phyloP scores from a whole-genome alignment of 2,113 vertebrate genomes.

The Leucoraja erinaceus region DNA sequence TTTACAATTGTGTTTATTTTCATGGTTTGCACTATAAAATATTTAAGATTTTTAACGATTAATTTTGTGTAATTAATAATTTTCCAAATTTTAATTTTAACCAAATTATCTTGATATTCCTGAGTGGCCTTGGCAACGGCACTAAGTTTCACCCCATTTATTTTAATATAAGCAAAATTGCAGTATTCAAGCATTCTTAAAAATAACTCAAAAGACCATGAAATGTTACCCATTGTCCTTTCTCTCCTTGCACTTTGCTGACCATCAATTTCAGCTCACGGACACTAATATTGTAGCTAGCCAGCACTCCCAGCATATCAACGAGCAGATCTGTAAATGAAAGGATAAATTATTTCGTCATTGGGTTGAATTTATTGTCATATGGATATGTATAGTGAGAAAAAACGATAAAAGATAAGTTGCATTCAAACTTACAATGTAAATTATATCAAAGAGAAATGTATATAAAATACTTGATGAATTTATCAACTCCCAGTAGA shows the following conservation, averaged over 20 bases:
- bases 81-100: too few species aligned
- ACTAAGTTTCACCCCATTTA: background rate
- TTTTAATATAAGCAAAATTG: background rate
- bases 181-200: background rate
- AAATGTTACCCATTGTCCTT: constrained; percentile 85
- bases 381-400: too few species aligned
- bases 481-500: background rate
- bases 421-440: background rate
- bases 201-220: constrained; percentile 15
- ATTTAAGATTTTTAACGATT: too few species aligned
- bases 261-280: constrained; percentile 94
- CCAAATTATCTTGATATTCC: too few species aligned
- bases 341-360: background rate
- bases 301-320: constrained; percentile 91
- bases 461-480: background rate
- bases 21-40: too few species aligned
- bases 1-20: too few species aligned
- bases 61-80: too few species aligned
- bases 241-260: constrained; percentile 91
- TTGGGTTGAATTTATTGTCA: too few species aligned
- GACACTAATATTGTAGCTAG: constrained; percentile 93
- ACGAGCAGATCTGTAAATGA: constrained; percentile 78
- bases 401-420: background rate
- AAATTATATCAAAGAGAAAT: background rate
- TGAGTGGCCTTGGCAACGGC: too few species aligned